Percentiles rank a stretch among this genome's conserved stretches.
These are phyloP conservation scores for Dufourea novaeangliae DNA, from an alignment of 1,140 invertebrate species.

Conservation along the genomic window DNA sequence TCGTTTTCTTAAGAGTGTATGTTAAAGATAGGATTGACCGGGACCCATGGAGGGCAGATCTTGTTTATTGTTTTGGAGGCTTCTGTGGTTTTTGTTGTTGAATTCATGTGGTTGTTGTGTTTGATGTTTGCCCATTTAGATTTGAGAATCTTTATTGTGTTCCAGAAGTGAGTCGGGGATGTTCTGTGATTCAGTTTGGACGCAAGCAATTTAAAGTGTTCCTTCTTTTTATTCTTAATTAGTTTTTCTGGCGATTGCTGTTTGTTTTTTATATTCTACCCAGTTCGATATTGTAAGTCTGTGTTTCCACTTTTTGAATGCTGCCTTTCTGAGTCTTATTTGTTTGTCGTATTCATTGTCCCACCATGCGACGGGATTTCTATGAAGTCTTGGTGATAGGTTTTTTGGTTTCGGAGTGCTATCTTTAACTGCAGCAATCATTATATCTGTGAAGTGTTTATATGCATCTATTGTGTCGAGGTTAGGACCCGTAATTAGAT, in stretches of 20 bases:
- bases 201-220: not conserved
- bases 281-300: not conserved
- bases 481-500: not conserved
- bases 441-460: not conserved
- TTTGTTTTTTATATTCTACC: conserved; percentile 14
- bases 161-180: not conserved
- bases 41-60: not conserved
- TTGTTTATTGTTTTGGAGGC: not conserved
- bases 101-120: not conserved
- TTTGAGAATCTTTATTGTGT: not conserved
- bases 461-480: not conserved
- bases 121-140: not conserved
- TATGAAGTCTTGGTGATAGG: not conserved
- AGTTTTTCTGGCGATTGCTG: not conserved
- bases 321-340: conserved; percentile 9
- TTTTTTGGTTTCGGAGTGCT: not conserved
- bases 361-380: conserved; percentile 23
- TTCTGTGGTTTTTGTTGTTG: too few relatives aligned
- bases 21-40: not conserved
- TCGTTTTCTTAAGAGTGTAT: not conserved
- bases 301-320: conserved; percentile 22
- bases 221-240: conserved; percentile 27
- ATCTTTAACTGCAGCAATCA: not conserved
- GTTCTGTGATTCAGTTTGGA: not conserved
- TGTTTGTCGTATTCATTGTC: conserved; percentile 6